These are phyloP conservation scores for Neelides sp. DNA, from an alignment of 1,140 invertebrate species.

Conservation along the genomic window DNA sequence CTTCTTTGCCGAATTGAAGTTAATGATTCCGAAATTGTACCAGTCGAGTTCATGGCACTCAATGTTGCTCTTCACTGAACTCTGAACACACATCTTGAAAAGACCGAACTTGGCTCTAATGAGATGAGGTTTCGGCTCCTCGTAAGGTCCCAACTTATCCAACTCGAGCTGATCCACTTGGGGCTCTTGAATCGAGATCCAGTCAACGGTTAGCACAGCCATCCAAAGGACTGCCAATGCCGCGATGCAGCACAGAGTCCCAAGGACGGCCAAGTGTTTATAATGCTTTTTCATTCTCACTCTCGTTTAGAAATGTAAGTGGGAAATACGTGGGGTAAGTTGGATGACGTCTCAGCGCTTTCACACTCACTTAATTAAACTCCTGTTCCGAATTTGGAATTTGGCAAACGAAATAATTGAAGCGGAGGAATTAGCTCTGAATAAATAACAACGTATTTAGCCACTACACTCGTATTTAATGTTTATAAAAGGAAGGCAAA, in stretches of 20 bases:
- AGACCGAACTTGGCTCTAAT: slow-evolving; percentile 28
- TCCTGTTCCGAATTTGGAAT: no score
- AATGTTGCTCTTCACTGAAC: slow-evolving; percentile 4
- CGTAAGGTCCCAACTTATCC: slow-evolving; percentile 29
- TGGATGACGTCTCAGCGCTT: no score
- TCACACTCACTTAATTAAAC: no score
- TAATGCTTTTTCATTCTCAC: slow-evolving; percentile 29
- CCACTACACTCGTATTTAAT: no score
- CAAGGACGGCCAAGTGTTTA: slow-evolving; percentile 28
- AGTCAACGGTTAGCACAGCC: slow-evolving; percentile 26
- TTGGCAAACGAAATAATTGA: no score
- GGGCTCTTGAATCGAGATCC: slow-evolving; percentile 28
- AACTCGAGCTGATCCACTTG: slow-evolving; percentile 26
- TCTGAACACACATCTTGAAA: slow-evolving; percentile 30
- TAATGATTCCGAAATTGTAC: slow-evolving; percentile 24
- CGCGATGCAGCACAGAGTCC: slow-evolving; percentile 24
- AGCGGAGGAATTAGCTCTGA: no score
- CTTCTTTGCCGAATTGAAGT: slow-evolving; percentile 13
- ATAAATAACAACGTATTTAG: no score
- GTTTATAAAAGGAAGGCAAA: no score
- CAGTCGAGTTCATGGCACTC: slow-evolving; percentile 27
- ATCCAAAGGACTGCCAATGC: slow-evolving; percentile 24
- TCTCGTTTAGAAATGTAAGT: no score
- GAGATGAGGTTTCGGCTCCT: slow-evolving; percentile 28
- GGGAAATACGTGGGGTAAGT: no score